phyloP scores from a whole-genome alignment of 2,113 vertebrate genomes.

The Corythoichthys intestinalis region DNA sequence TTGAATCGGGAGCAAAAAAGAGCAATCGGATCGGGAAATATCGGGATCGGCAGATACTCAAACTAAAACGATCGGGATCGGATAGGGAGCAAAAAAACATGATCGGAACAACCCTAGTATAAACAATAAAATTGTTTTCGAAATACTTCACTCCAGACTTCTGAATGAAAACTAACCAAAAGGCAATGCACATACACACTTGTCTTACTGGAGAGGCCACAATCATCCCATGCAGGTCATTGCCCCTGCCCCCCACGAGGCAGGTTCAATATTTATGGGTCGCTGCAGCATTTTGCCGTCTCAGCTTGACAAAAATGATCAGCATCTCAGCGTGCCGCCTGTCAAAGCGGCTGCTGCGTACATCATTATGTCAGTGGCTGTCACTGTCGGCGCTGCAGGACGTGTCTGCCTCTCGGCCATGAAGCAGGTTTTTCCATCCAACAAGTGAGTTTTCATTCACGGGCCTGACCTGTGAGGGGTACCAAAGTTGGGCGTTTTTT shows the following conservation, averaged over 20 bases:
- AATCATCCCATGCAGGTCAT: constrained; percentile 39
- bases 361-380: constrained; percentile 35
- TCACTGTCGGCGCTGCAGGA: constrained; percentile 22
- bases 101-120: too few species aligned
- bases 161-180: constrained; percentile 19
- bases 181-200: constrained; percentile 23
- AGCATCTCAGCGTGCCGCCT: constrained; percentile 45
- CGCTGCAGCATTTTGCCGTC: constrained; percentile 41
- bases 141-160: background rate
- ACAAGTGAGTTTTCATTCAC: background rate
- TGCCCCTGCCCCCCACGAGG: constrained; percentile 25
- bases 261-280: constrained; percentile 63
- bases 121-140: background rate
- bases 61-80: too few species aligned
- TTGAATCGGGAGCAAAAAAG: too few species aligned
- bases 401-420: constrained; percentile 18
- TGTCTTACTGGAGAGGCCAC: constrained; percentile 26
- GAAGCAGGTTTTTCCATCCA: constrained; percentile 14
- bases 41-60: too few species aligned
- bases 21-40: too few species aligned
- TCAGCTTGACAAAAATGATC: constrained; percentile 58
- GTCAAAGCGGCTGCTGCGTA: constrained; percentile 37
- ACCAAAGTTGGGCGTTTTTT: too few species aligned
- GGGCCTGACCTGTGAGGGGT: too few species aligned
- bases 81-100: too few species aligned